phyloP scores from a whole-genome alignment of 2,797 vertebrate species.

The Manis javanica region DNA sequence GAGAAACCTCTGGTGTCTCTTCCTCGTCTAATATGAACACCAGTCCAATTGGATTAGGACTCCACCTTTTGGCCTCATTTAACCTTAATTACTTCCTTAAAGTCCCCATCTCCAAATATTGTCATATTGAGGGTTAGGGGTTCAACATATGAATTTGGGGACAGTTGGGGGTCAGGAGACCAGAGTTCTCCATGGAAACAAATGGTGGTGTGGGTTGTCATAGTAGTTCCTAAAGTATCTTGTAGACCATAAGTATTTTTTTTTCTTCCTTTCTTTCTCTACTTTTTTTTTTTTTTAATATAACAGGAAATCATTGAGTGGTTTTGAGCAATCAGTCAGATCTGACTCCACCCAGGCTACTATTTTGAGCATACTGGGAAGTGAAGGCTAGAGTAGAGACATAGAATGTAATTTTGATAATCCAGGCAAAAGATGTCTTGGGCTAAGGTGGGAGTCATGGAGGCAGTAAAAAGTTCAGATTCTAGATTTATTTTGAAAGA shows the following conservation, averaged over 20 bases:
- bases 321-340: background rate
- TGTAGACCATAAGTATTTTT: background rate
- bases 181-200: background rate
- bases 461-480: background rate
- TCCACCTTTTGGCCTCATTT: background rate
- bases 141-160: background rate
- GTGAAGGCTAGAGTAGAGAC: background rate
- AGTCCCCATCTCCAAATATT: background rate
- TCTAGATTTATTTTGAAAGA: slow-evolving; percentile 11
- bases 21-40: background rate
- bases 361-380: background rate
- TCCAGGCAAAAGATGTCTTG: background rate
- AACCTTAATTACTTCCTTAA: background rate
- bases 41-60: background rate
- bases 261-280: background rate
- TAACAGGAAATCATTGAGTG: background rate
- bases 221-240: background rate
- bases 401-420: background rate
- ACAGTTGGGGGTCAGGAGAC: background rate
- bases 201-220: background rate
- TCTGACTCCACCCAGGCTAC: background rate
- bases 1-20: background rate
- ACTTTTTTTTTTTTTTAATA: background rate
- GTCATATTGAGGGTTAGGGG: background rate
- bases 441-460: background rate